Base-by-base conservation (phyloP, 2,797 vertebrate genomes). In the Aphelocoma californica region DNA sequence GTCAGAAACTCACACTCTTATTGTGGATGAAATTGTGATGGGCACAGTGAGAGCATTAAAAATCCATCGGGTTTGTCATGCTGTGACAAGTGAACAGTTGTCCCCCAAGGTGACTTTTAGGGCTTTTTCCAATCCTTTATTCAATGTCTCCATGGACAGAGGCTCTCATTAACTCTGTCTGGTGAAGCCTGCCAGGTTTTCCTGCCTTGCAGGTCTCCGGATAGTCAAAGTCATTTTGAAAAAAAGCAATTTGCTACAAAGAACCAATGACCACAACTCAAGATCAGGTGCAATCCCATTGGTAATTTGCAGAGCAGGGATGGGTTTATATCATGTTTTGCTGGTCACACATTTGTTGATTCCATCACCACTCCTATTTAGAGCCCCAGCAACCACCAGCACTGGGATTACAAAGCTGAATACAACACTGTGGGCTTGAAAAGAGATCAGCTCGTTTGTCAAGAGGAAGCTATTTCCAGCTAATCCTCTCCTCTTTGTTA, bases 391-490 rank as follows among this genome's bases (percentile, higher is more conserved):
- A 60, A 45, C 18, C 58, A 28, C 29, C 81, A 94, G 60, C 18
- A 1, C 12, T 75, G 88, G 60, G 83, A 84, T n/a, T 26, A 57
- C n/a, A 57, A 74, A 89, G 58, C 71, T 47, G 77, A 88, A 66
- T 5, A 18, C 26, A 73, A 12, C 38, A 12, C 34, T 24, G 50
- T 12, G 29, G 38, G 17, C 57, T 58, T 85, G 69, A 81, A 74
- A 89, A 88, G 60, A 71, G 51, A 71, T 44, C 84, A 67, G 60
- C 74, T 93, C 61, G 11, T 53, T 94, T 79, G 91, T 75, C 81
- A 91, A 66, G 81, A 88, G 24, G 40, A 70, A 65, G 58, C 31
- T 67, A 40, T 93, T 92, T 92, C 61, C 92, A 93, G 72, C 57
- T 91, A 83, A 92, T 93, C 60, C 67, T 82, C 61, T 57, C 7